Evolutionary conservation across 2,113 vertebrate genomes (phyloP).

Genomic region (Alaudala cheleensis): DNA sequence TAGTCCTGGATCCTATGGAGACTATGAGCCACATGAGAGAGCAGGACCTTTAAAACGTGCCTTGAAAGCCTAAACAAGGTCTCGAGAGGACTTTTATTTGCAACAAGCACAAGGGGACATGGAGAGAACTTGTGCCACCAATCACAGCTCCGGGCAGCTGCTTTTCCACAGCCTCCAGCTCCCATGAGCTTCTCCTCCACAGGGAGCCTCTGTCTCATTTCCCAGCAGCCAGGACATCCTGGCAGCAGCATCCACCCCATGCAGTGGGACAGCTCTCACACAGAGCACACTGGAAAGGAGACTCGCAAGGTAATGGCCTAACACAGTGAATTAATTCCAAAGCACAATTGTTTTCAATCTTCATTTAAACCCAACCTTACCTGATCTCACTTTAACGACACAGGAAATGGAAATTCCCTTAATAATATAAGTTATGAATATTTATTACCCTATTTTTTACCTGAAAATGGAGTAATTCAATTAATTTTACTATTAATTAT

Average conservation of each 20-base stretch:
- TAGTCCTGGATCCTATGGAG: background rate
- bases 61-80: background rate
- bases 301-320: conserved; percentile 15
- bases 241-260: background rate
- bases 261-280: background rate
- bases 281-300: background rate
- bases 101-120: background rate
- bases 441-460: conserved; percentile 88
- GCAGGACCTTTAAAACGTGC: background rate
- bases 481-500: conserved; percentile 93
- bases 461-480: conserved; percentile 92
- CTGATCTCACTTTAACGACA: conserved; percentile 82
- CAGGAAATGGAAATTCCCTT: conserved; percentile 83
- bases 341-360: conserved; percentile 80
- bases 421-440: conserved; percentile 90
- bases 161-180: background rate
- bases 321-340: conserved; percentile 69
- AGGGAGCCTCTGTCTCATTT: rapidly evolving
- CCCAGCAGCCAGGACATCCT: background rate
- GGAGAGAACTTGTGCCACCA: background rate
- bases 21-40: rapidly evolving
- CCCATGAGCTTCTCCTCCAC: background rate
- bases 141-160: background rate
- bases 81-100: background rate
- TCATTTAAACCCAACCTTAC: conserved; percentile 74